Conservation (phyloP, 2,113 vertebrate genomes). For the Pituophis catenifer region DNA sequence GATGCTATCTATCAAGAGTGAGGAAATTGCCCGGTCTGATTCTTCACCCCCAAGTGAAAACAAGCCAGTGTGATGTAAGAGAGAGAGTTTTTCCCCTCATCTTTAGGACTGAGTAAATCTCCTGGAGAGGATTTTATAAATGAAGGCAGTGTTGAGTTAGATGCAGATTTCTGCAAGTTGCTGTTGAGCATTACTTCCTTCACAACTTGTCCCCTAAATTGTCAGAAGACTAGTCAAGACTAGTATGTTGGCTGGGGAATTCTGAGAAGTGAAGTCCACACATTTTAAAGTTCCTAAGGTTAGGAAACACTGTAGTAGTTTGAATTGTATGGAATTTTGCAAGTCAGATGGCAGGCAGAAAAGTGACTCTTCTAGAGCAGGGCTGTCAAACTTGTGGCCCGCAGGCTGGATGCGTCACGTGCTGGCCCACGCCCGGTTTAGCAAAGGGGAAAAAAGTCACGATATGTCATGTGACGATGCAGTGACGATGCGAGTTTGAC, state of each 20-base stretch:
- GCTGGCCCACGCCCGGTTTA: no score
- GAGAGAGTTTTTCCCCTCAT: background rate
- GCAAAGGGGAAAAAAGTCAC: no score
- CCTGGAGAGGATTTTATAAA: background rate
- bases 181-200: background rate
- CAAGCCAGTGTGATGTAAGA: background rate
- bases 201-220: background rate
- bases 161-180: background rate
- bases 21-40: background rate
- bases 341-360: background rate
- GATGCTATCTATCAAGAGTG: background rate
- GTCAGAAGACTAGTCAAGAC: background rate
- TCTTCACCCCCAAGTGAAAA: background rate
- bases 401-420: no score
- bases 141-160: background rate
- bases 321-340: background rate
- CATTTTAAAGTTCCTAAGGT: background rate
- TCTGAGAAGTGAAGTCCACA: background rate
- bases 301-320: background rate
- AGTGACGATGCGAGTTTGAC: no score
- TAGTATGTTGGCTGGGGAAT: background rate
- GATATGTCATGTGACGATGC: no score
- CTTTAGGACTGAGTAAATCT: background rate
- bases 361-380: background rate
- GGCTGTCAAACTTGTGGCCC: no score